These are phyloP conservation scores for Tiaroga cobitis DNA, from an alignment of 2,797 vertebrate species.

Conservation along the genomic window DNA sequence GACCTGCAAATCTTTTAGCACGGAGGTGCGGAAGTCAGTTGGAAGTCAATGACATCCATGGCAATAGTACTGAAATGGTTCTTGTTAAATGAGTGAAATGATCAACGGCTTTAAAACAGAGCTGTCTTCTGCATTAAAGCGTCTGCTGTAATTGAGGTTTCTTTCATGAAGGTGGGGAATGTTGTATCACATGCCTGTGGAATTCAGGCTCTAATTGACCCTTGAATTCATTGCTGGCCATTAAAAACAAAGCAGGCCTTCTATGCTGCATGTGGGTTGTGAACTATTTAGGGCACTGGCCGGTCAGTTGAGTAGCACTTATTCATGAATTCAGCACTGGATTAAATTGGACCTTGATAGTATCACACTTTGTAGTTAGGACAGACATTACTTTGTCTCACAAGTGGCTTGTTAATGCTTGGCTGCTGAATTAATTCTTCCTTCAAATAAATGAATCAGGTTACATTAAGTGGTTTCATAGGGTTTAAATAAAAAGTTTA, in stretches of 20 bases:
- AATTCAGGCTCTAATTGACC: conserved; percentile 60
- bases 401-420: conserved; percentile 5
- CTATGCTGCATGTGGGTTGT: conserved; percentile 44
- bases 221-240: conserved; percentile 56
- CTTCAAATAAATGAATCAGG: not conserved
- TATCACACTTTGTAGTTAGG: conserved; percentile 6
- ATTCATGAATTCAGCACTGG: conserved; percentile 49
- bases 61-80: conserved; percentile 48
- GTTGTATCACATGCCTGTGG: conserved; percentile 61
- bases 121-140: conserved; percentile 51
- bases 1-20: conserved; percentile 58
- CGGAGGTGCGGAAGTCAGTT: conserved; percentile 50
- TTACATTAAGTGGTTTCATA: not conserved
- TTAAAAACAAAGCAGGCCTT: conserved; percentile 60
- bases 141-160: conserved; percentile 45
- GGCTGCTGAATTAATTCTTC: not conserved
- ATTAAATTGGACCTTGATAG: conserved; percentile 28
- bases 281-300: conserved; percentile 38
- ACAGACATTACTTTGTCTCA: conserved; percentile 30
- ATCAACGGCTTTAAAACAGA: conserved; percentile 46
- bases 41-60: conserved; percentile 58
- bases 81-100: conserved; percentile 43
- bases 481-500: not conserved
- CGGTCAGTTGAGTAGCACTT: conserved; percentile 38
- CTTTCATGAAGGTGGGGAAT: conserved; percentile 62